Percentiles rank a stretch among this genome's conserved stretches.
Evolutionary conservation across 2,888 invertebrate species (phyloP).

Genomic region (Apodemia zela): DNA sequence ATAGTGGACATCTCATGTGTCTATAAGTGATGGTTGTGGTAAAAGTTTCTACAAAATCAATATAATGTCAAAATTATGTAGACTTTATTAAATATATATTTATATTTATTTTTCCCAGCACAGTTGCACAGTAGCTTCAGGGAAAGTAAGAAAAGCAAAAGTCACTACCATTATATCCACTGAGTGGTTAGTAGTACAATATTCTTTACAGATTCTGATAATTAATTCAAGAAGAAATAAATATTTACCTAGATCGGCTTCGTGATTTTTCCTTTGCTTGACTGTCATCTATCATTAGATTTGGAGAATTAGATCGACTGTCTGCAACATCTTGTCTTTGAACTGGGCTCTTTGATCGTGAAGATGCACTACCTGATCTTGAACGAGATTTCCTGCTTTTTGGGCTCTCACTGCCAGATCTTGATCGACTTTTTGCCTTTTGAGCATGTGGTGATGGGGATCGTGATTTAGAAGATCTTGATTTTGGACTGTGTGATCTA

Average conservation of each 20-base stretch:
- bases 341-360: constrained; percentile 57
- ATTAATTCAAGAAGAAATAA: neutral
- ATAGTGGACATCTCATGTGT: too few species aligned
- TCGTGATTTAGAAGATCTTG: constrained; percentile 40
- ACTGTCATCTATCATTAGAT: constrained; percentile 76
- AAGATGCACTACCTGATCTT: constrained; percentile 51
- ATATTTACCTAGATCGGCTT: constrained; percentile 59
- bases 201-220: too few species aligned
- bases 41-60: too few species aligned
- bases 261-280: constrained; percentile 58
- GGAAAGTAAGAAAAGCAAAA: too few species aligned
- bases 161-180: too few species aligned
- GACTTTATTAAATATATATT: too few species aligned
- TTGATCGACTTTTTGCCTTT: constrained; percentile 49
- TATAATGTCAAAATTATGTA: too few species aligned
- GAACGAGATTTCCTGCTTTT: constrained; percentile 52
- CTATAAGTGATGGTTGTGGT: too few species aligned
- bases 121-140: too few species aligned
- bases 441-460: constrained; percentile 45
- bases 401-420: constrained; percentile 70
- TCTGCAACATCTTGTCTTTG: constrained; percentile 56
- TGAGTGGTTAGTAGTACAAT: too few species aligned
- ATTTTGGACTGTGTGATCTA: constrained; percentile 19
- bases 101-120: too few species aligned
- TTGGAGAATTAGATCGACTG: constrained; percentile 75